phyloP scores from a whole-genome alignment of 2,113 vertebrate genomes.

The Ramphastos sulfuratus region DNA sequence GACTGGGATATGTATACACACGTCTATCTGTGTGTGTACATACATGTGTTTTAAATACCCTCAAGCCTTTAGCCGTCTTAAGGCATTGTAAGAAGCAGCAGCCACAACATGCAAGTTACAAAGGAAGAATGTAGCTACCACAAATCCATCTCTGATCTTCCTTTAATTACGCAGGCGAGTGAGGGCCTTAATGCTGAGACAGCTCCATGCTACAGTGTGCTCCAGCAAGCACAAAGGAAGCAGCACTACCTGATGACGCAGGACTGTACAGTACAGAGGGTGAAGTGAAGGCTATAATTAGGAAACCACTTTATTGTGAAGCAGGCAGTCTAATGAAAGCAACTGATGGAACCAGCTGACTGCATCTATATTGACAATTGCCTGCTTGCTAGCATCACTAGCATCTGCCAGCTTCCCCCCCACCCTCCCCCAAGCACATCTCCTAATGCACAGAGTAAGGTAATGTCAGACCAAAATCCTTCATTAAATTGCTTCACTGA shows the following conservation, averaged over 20 bases:
- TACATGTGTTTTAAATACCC: too few relatives aligned
- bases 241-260: constrained; percentile 1
- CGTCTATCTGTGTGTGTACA: accelerated
- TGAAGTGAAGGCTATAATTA: constrained; percentile 17
- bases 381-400: background rate
- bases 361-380: background rate
- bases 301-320: constrained; percentile 29
- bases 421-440: background rate
- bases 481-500: too few relatives aligned
- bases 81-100: background rate
- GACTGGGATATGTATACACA: background rate
- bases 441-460: background rate
- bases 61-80: background rate
- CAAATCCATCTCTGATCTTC: constrained; percentile 27
- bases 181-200: background rate
- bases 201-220: background rate
- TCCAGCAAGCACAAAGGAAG: background rate
- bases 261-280: background rate
- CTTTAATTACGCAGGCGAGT: background rate
- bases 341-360: constrained; percentile 33
- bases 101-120: background rate
- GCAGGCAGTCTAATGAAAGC: constrained; percentile 1
- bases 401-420: background rate
- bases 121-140: background rate
- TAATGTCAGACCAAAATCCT: background rate